Evolutionary conservation across 2,113 vertebrate species (phyloP).

Genomic region (Dendrocopos noguchii): DNA sequence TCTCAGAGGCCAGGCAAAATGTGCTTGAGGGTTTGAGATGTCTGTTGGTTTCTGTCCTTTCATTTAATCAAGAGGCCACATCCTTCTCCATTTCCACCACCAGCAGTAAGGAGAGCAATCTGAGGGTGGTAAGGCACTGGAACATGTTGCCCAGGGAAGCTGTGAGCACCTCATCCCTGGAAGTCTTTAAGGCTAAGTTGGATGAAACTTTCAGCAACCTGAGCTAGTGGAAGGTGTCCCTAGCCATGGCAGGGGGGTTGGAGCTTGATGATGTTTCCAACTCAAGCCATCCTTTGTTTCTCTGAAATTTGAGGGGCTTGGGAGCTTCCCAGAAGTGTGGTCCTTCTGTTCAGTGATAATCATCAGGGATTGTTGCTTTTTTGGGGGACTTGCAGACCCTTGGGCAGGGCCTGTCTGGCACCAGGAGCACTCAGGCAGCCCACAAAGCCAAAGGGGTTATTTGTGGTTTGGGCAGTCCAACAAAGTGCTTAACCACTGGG

Average conservation of each 20-base stretch:
- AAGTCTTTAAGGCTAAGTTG: too few species aligned
- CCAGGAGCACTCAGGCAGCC: fast-evolving
- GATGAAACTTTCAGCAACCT: too few species aligned
- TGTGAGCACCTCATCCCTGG: too few species aligned
- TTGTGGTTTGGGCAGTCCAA: not conserved
- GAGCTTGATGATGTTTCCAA: too few species aligned
- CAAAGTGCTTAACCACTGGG: not conserved
- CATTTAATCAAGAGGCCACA: not conserved
- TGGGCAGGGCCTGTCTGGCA: fast-evolving
- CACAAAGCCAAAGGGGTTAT: fast-evolving
- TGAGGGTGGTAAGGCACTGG: too few species aligned
- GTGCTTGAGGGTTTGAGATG: not conserved
- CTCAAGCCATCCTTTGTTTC: too few species aligned
- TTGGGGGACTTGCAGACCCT: not conserved
- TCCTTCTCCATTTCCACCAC: not conserved
- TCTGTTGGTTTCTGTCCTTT: not conserved
- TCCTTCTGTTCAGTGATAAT: not conserved
- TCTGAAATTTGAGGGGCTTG: not conserved
- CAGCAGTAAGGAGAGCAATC: not conserved
- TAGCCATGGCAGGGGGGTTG: too few species aligned
- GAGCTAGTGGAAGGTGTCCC: too few species aligned
- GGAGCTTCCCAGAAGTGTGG: fast-evolving
- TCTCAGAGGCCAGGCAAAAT: not conserved
- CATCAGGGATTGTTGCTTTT: not conserved
- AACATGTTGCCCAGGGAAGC: too few species aligned